Conservation (phyloP, 2,888 invertebrate genomes). For the Amiota mariae region DNA sequence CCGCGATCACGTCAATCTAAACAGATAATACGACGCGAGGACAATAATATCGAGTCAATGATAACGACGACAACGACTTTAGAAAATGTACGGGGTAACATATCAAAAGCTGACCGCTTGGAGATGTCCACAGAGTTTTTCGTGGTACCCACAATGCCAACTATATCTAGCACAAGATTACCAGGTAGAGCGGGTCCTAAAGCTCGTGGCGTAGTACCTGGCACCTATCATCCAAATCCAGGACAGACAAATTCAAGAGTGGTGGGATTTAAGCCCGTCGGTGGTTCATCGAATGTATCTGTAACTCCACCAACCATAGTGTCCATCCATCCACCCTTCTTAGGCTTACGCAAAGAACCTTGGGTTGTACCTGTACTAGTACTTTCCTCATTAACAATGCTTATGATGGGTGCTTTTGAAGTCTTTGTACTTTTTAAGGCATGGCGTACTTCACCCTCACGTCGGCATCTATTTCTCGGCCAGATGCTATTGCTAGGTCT, state of each 20-base stretch:
- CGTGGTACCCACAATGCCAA: constrained; percentile 79
- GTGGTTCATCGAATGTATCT: constrained; percentile 41
- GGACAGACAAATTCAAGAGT: neutral
- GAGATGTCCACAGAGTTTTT: constrained; percentile 92
- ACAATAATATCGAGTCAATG: constrained; percentile 58
- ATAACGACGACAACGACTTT: constrained; percentile 37
- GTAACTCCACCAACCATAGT: constrained; percentile 66
- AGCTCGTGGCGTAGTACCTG: constrained; percentile 41
- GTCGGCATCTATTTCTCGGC: constrained; percentile 89
- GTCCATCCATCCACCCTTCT: constrained; percentile 64
- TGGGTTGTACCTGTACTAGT: constrained; percentile 94
- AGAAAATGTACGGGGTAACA: constrained; percentile 46
- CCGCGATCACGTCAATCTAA: constrained; percentile 51
- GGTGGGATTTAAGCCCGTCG: constrained; percentile 46
- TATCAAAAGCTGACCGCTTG: constrained; percentile 74
- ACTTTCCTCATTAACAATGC: constrained; percentile 87
- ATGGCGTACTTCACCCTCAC: constrained; percentile 86
- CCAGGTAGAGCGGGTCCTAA: constrained; percentile 37
- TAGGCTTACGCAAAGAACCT: constrained; percentile 81
- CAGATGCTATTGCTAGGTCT: constrained; percentile 89
- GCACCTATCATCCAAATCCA: neutral
- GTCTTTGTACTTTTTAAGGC: constrained; percentile 91
- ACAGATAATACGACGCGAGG: constrained; percentile 63
- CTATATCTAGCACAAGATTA: constrained; percentile 58
- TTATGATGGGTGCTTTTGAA: constrained; percentile 90